Conservation (phyloP, 1,140 invertebrate genomes). For the Platyura marginata region DNA sequence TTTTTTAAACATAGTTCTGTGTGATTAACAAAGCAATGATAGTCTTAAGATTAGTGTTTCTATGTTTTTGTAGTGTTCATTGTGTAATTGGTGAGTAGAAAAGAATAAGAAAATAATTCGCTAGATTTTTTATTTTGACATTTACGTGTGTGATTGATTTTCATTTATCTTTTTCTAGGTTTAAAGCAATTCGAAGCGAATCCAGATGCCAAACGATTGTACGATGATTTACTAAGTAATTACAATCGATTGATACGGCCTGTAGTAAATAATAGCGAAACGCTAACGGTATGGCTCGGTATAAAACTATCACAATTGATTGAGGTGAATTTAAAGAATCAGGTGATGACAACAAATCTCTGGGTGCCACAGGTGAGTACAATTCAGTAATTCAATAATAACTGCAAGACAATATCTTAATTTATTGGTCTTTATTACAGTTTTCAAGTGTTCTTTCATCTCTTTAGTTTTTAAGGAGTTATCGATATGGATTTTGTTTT, state of each 20-base stretch:
- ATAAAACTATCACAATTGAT: conserved; percentile 90
- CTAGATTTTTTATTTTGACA: too few species aligned
- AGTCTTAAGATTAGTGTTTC: too few species aligned
- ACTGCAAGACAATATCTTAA: too few species aligned
- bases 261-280: conserved; percentile 85
- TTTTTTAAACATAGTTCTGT: too few species aligned
- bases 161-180: neutral
- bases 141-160: neutral
- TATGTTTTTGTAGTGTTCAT: too few species aligned
- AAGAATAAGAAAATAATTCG: too few species aligned
- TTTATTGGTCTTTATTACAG: neutral
- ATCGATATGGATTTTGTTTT: too few species aligned
- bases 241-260: conserved; percentile 95
- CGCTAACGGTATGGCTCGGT: conserved; percentile 76
- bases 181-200: conserved; percentile 43
- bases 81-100: too few species aligned
- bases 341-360: conserved; percentile 90
- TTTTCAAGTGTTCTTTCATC: conserved; percentile 4
- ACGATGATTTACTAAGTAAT: conserved; percentile 83
- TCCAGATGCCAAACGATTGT: conserved; percentile 76
- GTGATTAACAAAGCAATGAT: too few species aligned
- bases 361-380: conserved; percentile 75
- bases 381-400: neutral
- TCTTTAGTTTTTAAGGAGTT: neutral
- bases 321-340: conserved; percentile 87